Base-by-base conservation (phyloP, 2,888 invertebrate genomes). In the Drosophila quinaria region DNA sequence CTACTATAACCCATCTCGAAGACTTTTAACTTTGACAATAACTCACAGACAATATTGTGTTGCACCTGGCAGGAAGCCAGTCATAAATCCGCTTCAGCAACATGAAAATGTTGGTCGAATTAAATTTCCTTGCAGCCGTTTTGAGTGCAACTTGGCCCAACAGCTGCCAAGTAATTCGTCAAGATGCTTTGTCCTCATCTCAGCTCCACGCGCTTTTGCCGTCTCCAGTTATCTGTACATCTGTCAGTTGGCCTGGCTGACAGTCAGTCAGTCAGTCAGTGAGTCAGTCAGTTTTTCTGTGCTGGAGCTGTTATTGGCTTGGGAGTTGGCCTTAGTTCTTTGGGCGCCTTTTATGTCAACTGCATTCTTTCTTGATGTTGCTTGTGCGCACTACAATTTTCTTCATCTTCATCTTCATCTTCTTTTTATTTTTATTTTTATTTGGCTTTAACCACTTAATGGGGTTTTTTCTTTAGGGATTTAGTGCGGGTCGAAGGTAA, bases 401-500 rank as follows among this genome's bases (percentile, higher is more conserved):
- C 29, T 29, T 29, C 29, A 8, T 25, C 25, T 25, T 25, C 25
- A 25, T 70, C 73, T 63, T 56, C n/a, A 8, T 25, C 25, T 25
- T 25, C 25, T 5, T 70, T 70, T 63, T 56, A 9, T 17, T 33
- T n/a, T 55, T 15, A 13, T 31, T 44, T 44, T 55, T 56, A 5
- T 55, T 35, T 81, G 81, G 68, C 55, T 85, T 87, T 83, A 88
- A 83, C 89, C 89, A 88, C 89, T 86, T 82, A 82, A 87, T 85
- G 88, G 80, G 67, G 37, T 63, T 64, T 76, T 71, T 77, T 63
- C 55, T 68, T 39, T 52, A 44, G 55, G 47, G 72, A 55, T 63
- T 78, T 67, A 51, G 44, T 61, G 56, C 17, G 17, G 10, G 17
- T 39, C 9, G 47, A 29, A 10, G 31, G 1, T 19, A 15, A 39